Evolutionary conservation across 1,140 invertebrate species (phyloP), one percentile per base, ranked within the genome.

Genomic region (Pissodes strobi): DNA sequence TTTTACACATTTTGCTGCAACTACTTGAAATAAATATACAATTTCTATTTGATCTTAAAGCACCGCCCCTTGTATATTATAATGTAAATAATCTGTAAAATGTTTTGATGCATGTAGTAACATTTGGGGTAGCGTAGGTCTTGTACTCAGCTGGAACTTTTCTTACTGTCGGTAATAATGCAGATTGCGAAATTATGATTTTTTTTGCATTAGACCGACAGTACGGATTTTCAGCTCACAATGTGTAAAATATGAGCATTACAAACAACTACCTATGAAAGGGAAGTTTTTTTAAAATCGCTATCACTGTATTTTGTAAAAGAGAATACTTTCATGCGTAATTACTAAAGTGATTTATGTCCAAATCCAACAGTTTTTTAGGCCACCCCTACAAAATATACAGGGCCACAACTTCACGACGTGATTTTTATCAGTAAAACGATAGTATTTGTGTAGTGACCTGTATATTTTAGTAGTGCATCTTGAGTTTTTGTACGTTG

Each of bases 301-400:
- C 25, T 52, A n/a, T 17, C n/a, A 6, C 10, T 37, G 18, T 37
- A 27, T 52, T 52, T 57, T 57, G 53, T 57, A 57, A 57, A 57
- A 57, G 53, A 57, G 53, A 57, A 57, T 57, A 41, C 52, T 12
- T 13, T 37, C 13, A 2, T 39, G 37, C 13, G 9, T 8, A 53
- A 41, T n/a, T 8, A 23, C 6, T 38, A 4, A 18, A 8, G 15
- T n/a, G 21, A 8, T 3, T 37, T 22, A 5, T 15, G 12, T 55
- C 52, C 37, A 55, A 55, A 55, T 55, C 39, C 18, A 38, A 55
- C 52, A 55, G 34, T 59, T 64, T 68, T 68, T 68, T 68, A 49
- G 62, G 67, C 67, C 67, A 65, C 67, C 67, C 25, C 63, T 62
- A 57, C 39, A 58, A 68, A 64, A 68, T 68, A 68, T 68, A 68